Evolutionary conservation across 2,797 vertebrate genomes (phyloP), one percentile per base, ranked within the genome.

Genomic region (Alcedo quadribrachys): DNA sequence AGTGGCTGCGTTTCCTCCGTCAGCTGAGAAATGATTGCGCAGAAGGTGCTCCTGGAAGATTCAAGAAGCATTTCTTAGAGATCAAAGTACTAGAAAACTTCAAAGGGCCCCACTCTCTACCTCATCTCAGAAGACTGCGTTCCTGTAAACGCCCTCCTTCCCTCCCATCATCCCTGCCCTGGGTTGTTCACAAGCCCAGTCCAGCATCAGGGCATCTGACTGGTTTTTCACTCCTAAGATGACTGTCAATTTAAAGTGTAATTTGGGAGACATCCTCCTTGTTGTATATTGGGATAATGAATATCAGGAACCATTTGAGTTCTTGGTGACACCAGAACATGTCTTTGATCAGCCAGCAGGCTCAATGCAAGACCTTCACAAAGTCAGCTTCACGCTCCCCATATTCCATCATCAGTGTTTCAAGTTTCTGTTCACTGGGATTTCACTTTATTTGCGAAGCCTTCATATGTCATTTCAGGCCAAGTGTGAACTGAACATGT

Each of bases 11-110:
- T 98, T 95, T 99, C 99, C 81, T 99, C 99, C 6, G 99, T 99
- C 96, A 99, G 98, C 96, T 99, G 99, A 94, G 99, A 98, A 97
- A 99, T 99, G 95, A 99, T 98, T 74, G 97, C 98, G 97, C 99
- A 99, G 96, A 99, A 98, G 58, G 99, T 99, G 98, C 99, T 99
- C 98, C 99, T 99, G 96, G 85, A 97, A 97, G 97, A 97, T 95
- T 90, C 85, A 97, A 96, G 95, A 89, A 96, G 81, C 74, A 68
- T 66, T 81, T 50, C 85, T 98, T 96, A 98, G 96, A 96, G 89
- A 42, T 42, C 60, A 83, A 87, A 89, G 61, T 20, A 78, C 80
- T 30, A 43, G 54, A 60, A 92, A 50, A 76, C 60, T 22, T 43
- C 54, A 69, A 69, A 90, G 57, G 66, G 37, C 69, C 63, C 70